Evolutionary conservation across 2,888 invertebrate genomes (phyloP).

Genomic region (Drosophila fulvimacula): DNA sequence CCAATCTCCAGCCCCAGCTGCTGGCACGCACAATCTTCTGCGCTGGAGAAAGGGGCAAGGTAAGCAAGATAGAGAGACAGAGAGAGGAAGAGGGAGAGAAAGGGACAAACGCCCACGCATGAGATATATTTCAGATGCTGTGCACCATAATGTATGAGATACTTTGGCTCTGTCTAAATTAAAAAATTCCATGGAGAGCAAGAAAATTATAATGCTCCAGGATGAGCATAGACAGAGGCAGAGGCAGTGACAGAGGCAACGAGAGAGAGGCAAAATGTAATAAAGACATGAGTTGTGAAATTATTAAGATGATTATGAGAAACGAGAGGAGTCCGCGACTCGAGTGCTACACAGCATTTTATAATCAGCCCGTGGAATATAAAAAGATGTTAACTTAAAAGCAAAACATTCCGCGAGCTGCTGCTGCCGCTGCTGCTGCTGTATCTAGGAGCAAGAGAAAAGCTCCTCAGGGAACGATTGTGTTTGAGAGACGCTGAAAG

Average conservation of each 20-base stretch:
- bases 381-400: slow-evolving; percentile 29
- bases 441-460: slow-evolving; percentile 25
- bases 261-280: slow-evolving; percentile 57
- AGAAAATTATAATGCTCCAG: slow-evolving; percentile 68
- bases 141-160: slow-evolving; percentile 59
- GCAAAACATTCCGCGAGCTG: slow-evolving; percentile 18
- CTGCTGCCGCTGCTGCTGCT: not conserved
- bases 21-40: slow-evolving; percentile 37
- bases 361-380: slow-evolving; percentile 33
- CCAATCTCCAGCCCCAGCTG: not conserved
- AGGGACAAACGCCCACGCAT: slow-evolving; percentile 49
- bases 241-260: not conserved
- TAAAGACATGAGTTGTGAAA: slow-evolving; percentile 77
- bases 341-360: slow-evolving; percentile 22
- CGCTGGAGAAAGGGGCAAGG: slow-evolving; percentile 30
- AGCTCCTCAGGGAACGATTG: slow-evolving; percentile 37
- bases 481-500: slow-evolving; percentile 1
- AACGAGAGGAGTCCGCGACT: slow-evolving; percentile 38
- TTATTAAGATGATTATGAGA: slow-evolving; percentile 77
- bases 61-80: not conserved
- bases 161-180: slow-evolving; percentile 69
- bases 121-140: slow-evolving; percentile 62
- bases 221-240: slow-evolving; percentile 20
- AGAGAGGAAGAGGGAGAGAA: not conserved
- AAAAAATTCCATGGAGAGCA: slow-evolving; percentile 71